phyloP scores from a whole-genome alignment of 2,113 vertebrate species.

The Macaca fascicularis region DNA sequence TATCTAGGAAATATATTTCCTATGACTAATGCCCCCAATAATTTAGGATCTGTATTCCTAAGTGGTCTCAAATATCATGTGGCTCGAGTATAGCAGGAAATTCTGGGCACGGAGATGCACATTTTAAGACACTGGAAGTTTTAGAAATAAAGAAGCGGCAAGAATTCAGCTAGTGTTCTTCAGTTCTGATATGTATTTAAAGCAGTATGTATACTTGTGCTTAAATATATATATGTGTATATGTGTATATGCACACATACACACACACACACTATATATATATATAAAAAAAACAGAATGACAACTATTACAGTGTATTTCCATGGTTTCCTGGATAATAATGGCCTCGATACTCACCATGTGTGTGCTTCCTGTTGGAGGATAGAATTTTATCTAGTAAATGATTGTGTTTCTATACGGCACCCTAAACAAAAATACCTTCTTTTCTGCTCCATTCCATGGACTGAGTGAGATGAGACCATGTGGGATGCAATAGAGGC shows the following conservation, averaged over 20 bases:
- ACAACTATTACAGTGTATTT: not conserved
- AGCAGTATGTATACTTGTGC: no score
- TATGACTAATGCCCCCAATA: not conserved
- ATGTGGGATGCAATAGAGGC: not conserved
- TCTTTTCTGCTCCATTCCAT: not conserved
- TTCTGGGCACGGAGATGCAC: not conserved
- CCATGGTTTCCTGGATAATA: not conserved
- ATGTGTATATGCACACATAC: accelerated
- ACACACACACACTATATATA: no score
- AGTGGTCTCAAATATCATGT: not conserved
- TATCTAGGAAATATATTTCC: not conserved
- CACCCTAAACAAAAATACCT: not conserved
- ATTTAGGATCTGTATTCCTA: conserved; percentile 13
- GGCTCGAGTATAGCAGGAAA: not conserved
- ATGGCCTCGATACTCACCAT: not conserved
- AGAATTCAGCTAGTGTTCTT: not conserved
- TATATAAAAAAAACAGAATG: no score
- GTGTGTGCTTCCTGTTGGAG: not conserved
- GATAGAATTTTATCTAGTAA: not conserved
- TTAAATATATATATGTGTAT: not conserved
- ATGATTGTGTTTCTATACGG: not conserved
- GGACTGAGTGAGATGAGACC: not conserved
- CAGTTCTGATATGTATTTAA: not conserved
- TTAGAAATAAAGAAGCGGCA: not conserved
- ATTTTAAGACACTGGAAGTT: not conserved